phyloP scores from a whole-genome alignment of 2,888 invertebrate genomes.

The Aleiodes leptofemur region DNA sequence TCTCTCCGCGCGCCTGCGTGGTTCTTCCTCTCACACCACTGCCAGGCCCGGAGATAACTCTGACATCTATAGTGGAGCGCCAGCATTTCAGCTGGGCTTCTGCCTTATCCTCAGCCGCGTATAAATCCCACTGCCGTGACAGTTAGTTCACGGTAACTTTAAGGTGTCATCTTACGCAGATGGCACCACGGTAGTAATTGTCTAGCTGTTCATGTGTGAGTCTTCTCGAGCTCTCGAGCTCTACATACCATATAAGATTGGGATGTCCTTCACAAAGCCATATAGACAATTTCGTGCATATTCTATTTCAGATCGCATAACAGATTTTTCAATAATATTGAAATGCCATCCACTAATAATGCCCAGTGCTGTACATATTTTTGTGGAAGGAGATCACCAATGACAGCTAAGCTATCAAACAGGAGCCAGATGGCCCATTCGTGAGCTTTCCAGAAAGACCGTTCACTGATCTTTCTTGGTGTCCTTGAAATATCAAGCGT shows the following conservation, averaged over 20 bases:
- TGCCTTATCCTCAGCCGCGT: too few species aligned
- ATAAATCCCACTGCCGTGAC: too few species aligned
- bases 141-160: too few species aligned
- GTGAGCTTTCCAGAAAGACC: conserved; percentile 17
- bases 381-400: conserved; percentile 7
- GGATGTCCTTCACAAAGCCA: neutral
- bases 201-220: too few species aligned
- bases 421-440: neutral
- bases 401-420: conserved; percentile 10
- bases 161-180: too few species aligned
- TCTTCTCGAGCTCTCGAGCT: too few species aligned
- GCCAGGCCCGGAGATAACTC: too few species aligned
- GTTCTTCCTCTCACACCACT: too few species aligned
- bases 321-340: conserved; percentile 21
- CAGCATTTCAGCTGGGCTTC: too few species aligned
- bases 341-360: conserved; percentile 38
- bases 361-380: conserved; percentile 38
- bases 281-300: conserved; percentile 22
- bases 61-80: too few species aligned
- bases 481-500: conserved; percentile 39
- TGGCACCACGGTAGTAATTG: too few species aligned
- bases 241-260: conserved; percentile 23
- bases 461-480: conserved; percentile 25
- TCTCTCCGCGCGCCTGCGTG: too few species aligned
- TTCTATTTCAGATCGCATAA: conserved; percentile 35